Evolutionary conservation across 2,888 invertebrate species (phyloP).

Genomic region (Diarsia rubi): DNA sequence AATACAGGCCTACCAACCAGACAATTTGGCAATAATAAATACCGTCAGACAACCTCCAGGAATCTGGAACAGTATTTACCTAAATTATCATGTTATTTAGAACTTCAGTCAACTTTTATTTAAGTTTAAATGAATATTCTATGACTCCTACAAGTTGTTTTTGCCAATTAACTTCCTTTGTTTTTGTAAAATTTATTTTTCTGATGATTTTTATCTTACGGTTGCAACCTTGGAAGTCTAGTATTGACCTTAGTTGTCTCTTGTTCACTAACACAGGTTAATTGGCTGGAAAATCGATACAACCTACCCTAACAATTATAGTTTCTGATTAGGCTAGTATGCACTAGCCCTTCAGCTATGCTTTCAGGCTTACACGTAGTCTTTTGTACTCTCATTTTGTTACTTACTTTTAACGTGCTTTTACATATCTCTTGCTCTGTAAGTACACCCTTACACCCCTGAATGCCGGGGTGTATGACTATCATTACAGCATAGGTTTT

Average conservation of each 20-base stretch:
- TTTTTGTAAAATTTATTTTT: conserved; percentile 20
- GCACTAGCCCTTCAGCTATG: no score
- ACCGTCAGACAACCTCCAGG: conserved; percentile 6
- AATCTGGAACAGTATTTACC: conserved; percentile 35
- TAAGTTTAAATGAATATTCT: conserved; percentile 50
- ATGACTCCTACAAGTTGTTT: conserved; percentile 43
- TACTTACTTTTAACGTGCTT: background rate
- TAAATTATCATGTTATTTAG: conserved; percentile 46
- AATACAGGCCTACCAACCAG: background rate
- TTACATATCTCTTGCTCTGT: no score
- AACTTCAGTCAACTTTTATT: conserved; percentile 40
- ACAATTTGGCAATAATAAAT: background rate
- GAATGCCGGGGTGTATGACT: no score
- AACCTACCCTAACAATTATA: background rate
- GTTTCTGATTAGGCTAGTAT: background rate
- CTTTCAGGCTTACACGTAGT: background rate
- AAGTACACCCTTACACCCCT: no score
- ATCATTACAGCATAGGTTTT: no score
- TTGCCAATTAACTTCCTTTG: conserved; percentile 29
- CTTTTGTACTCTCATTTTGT: background rate
- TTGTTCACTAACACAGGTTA: conserved; percentile 14
- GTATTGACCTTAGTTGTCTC: conserved; percentile 19
- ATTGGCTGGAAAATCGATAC: conserved; percentile 31
- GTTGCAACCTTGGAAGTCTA: background rate
- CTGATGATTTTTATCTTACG: background rate